Evolutionary conservation across 2,113 vertebrate genomes (phyloP).

Genomic region (Chinchilla lanigera): DNA sequence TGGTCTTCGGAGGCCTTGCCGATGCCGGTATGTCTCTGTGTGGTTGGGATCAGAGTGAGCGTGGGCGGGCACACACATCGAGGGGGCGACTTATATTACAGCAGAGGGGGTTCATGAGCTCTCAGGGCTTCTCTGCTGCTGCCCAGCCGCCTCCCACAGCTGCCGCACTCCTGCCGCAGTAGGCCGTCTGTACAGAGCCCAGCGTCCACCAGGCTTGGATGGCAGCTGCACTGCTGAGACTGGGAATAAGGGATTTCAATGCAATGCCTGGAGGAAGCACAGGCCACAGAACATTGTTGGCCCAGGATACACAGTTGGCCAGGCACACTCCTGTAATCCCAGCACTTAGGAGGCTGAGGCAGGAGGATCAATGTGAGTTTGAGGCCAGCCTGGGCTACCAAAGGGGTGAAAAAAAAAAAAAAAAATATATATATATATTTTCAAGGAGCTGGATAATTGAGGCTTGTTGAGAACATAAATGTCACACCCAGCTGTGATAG

Average conservation of each 20-base stretch:
- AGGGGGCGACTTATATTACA: not conserved
- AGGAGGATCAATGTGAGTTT: not conserved
- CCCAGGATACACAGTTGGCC: slow-evolving; percentile 97
- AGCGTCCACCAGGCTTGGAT: slow-evolving; percentile 97
- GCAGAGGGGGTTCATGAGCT: too few species aligned
- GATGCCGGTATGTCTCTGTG: not conserved
- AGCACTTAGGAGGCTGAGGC: not conserved
- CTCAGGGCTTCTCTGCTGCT: not conserved
- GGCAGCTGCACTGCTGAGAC: slow-evolving; percentile 97
- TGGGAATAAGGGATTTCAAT: slow-evolving; percentile 98
- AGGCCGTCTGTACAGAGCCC: too few species aligned
- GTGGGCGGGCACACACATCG: not conserved
- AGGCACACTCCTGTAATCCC: not conserved
- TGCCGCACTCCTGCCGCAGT: not conserved
- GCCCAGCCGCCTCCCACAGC: not conserved
- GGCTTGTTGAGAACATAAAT: slow-evolving; percentile 96
- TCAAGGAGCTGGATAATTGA: slow-evolving; percentile 97
- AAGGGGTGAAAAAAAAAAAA: not conserved
- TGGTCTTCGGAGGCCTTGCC: not conserved
- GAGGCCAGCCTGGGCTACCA: not conserved
- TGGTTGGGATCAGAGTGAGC: not conserved
- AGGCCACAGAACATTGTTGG: slow-evolving; percentile 98
- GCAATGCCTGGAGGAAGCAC: slow-evolving; percentile 97
- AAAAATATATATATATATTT: slow-evolving; percentile 93
- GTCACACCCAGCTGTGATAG: not conserved